Base-by-base conservation (phyloP, 2,797 vertebrate species). In the Neosilurus hyrtlii region DNA sequence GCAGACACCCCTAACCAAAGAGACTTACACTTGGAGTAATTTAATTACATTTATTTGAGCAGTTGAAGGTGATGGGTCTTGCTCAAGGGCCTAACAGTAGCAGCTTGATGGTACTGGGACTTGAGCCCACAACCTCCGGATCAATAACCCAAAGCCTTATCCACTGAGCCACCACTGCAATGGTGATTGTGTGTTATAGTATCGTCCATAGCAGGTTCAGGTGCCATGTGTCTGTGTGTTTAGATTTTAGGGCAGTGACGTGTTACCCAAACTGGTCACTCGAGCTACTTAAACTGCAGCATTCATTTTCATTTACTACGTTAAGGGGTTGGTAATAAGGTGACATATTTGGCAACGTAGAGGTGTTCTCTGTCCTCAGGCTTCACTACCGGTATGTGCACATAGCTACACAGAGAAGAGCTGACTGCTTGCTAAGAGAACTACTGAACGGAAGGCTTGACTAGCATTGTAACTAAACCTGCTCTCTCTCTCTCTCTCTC, bases 371-470 rank as follows among this genome's bases (percentile, higher is more conserved):
- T 56, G 63, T 16, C 35, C 61, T 59, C 81, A 91, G 76, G 54
- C 37, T 66, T 88, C 87, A 59, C 83, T 76, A 49, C 59, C 20
- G 14, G 43, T 0, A 51, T n/a, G 4, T 61, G 43, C 66, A 16
- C n/a, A 15, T 20, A 30, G 15, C 1, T 54, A 51, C 24, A 74
- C 70, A 52, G 52, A 56, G 68, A 82, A 61, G 85, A 81, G 0
- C 7, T 66, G 35, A 5, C 30, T 26, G 66, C 78, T 70, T 43
- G 76, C 37, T 66, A 20, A 75, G 24, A 87, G 35, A 84, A 79
- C 59, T 7, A 80, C 86, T 59, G 89, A 90, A 76, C 88, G 81
- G 77, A 91, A 90, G 89, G 91, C 93, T 66, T 71, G 52, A 61
- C 9, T 37, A 9, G 5, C 71, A 62, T 6, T 51, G 15, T 81